These are phyloP conservation scores for Perca flavescens DNA, from an alignment of 2,113 vertebrate genomes.

Conservation along the genomic window DNA sequence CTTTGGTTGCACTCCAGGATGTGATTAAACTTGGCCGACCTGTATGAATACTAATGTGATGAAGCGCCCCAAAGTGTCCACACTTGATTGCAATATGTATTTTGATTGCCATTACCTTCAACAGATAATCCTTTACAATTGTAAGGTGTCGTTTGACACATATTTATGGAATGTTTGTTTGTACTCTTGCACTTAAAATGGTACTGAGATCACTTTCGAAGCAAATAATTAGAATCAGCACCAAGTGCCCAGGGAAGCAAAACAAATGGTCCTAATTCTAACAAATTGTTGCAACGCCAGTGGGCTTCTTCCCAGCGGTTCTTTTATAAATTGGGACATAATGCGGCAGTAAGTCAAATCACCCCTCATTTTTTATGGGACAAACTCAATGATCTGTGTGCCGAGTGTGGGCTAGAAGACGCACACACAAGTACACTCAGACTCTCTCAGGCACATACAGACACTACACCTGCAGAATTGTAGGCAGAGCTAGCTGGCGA, in stretches of 20 bases:
- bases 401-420: conserved; percentile 48
- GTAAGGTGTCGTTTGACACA: conserved; percentile 19
- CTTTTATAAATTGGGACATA: conserved; percentile 79
- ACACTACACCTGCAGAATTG: conserved; percentile 68
- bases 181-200: conserved; percentile 37
- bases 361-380: conserved; percentile 79
- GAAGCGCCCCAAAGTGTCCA: conserved; percentile 30
- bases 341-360: conserved; percentile 75
- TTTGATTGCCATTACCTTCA: conserved; percentile 40
- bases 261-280: conserved; percentile 75
- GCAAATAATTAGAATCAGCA: conserved; percentile 64
- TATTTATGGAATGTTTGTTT: conserved; percentile 37
- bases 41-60: conserved; percentile 60
- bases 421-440: conserved; percentile 47
- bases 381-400: conserved; percentile 76
- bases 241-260: conserved; percentile 55
- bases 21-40: conserved; percentile 55
- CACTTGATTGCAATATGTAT: conserved; percentile 58
- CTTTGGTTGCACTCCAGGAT: conserved; percentile 45
- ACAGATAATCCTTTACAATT: conserved; percentile 39
- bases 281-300: conserved; percentile 70
- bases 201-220: conserved; percentile 42
- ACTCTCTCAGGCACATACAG: conserved; percentile 45
- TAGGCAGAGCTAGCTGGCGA: conserved; percentile 42
- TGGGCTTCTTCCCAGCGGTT: conserved; percentile 66